phyloP scores from a whole-genome alignment of 1,140 invertebrate genomes.

The Temnothorax curvispinosus region DNA sequence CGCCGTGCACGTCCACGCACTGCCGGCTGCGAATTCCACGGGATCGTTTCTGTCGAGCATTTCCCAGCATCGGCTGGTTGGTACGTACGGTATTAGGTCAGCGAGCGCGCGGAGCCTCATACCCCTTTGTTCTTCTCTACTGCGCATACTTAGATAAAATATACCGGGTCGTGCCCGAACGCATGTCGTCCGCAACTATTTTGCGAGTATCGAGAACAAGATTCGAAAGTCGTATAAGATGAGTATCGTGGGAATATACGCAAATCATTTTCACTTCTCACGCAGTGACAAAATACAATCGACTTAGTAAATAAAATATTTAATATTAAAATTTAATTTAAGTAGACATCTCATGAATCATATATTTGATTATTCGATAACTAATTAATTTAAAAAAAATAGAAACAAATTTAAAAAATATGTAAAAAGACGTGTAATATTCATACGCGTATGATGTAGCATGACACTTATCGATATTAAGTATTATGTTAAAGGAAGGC shows the following conservation, averaged over 20 bases:
- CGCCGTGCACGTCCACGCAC: slow-evolving; percentile 62
- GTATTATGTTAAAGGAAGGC: background rate
- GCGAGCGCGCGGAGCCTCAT: slow-evolving; percentile 40
- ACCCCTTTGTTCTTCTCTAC: slow-evolving; percentile 64
- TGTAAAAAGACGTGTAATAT: background rate
- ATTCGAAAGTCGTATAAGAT: slow-evolving; percentile 21
- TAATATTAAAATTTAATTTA: background rate
- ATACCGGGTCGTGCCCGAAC: slow-evolving; percentile 32
- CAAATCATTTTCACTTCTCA: background rate
- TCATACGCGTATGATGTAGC: background rate
- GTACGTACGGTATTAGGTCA: slow-evolving; percentile 73
- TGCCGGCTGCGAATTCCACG: slow-evolving; percentile 75
- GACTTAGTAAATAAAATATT: background rate
- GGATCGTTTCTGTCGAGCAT: slow-evolving; percentile 71
- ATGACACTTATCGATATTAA: background rate
- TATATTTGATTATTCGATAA: background rate
- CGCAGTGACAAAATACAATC: background rate
- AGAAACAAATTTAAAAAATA: background rate
- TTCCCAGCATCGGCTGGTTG: slow-evolving; percentile 70
- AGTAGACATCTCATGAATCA: background rate
- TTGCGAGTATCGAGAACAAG: background rate
- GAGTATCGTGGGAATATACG: background rate
- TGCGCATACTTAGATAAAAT: slow-evolving; percentile 6
- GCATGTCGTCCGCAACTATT: slow-evolving; percentile 3
- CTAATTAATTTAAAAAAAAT: slow-evolving; percentile 13